A percentile compares a stretch with the other conserved stretches of the same genome.
phyloP scores from a whole-genome alignment of 2,797 vertebrate genomes.

The Oryzias sinensis region DNA sequence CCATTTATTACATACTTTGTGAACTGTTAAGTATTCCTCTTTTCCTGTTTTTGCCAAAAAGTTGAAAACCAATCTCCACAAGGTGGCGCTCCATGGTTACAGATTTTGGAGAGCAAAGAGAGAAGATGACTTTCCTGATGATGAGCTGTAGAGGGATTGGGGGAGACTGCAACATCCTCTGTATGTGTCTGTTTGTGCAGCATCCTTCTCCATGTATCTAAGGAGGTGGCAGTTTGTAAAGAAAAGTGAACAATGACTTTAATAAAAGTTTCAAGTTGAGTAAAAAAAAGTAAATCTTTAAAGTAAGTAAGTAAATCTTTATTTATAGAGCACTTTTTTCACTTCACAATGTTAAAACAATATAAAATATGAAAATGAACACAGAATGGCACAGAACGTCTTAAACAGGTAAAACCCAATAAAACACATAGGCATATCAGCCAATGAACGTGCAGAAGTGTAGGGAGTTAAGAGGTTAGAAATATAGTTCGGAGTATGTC shows the following conservation, averaged over 20 bases:
- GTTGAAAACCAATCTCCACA: conserved; percentile 18
- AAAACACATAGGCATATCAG: no score
- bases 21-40: background rate
- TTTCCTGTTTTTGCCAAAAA: background rate
- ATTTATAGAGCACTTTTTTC: no score
- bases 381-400: no score
- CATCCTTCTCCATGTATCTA: background rate
- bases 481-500: no score
- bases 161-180: background rate
- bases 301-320: no score
- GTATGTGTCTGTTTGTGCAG: background rate
- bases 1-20: background rate
- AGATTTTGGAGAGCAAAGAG: background rate
- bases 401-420: no score
- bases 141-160: background rate
- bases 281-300: no score
- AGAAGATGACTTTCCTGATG: background rate
- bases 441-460: no score
- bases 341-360: no score
- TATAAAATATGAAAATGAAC: no score
- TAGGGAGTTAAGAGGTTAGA: no score
- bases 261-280: no score
- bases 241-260: background rate
- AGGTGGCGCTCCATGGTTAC: conserved; percentile 47
- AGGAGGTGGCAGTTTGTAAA: conserved; percentile 3